Base-by-base conservation (phyloP, 2,113 vertebrate species). In the Hydrolagus affinis region DNA sequence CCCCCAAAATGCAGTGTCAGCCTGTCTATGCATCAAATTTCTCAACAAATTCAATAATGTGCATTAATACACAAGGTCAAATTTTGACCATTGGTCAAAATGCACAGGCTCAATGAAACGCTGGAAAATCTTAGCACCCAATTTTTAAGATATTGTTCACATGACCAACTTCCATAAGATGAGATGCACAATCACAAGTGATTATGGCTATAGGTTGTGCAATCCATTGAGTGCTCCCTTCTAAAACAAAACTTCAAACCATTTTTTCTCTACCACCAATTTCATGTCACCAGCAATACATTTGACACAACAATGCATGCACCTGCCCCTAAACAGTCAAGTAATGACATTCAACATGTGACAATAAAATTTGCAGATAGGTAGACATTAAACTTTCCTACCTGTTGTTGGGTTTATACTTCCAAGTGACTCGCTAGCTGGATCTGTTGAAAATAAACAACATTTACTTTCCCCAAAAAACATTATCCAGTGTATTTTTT, bases 371-470 rank as follows among this genome's bases (percentile, higher is more conserved):
- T 83, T 32, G 25, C 25, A 19, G 66, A 68, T 56, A 59, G 23
- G 14, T 59, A 68, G 25, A 83, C 66, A 83, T 83, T 66, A 83
- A 66, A 25, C 32, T 83, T 66, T 83, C 78, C 78, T 66, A 83
- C 78, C 60, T 83, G 78, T 83, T 21, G 77, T 60, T 10, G 64
- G 78, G 78, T 68, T 83, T 25, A 83, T 62, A 83, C 30, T 68
- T 66, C 62, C 78, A 66, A 83, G 60, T 68, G 78, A 83, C 30
- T 62, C 78, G 66, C 66, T 83, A 32, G 78, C 30, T 83, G 78
- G 64, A 32, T 83, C 78, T 83, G 14, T 83, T 83, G 62, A 83
- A 83, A 83, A 64, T 83, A 83, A 64, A 83, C 32, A 83, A 17
- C 32, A 28, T 60, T 83, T 83, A 66, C 21, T 83, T 68, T 83